phyloP scores from a whole-genome alignment of 1,140 invertebrate genomes.

The Pseudomyrmex gracilis region DNA sequence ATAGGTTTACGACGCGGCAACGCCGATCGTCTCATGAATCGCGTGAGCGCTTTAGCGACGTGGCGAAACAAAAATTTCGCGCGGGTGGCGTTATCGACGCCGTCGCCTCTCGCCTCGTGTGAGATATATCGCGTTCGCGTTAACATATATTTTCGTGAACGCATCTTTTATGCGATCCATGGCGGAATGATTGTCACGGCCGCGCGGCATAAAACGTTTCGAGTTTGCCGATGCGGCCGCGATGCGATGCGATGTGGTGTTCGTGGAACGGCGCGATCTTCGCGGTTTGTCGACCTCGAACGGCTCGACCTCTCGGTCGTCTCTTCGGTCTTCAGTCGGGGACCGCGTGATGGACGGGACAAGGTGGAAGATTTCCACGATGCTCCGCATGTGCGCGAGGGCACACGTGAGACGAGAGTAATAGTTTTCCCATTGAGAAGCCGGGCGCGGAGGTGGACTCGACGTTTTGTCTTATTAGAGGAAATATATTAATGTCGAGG shows the following conservation, averaged over 20 bases:
- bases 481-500: slow-evolving; percentile 76
- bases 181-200: slow-evolving; percentile 25
- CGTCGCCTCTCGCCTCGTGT: slow-evolving; percentile 22
- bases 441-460: slow-evolving; percentile 56
- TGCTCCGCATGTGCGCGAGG: not conserved
- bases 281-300: slow-evolving; percentile 65
- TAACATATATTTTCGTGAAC: slow-evolving; percentile 53
- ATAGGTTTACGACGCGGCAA: slow-evolving; percentile 48
- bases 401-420: slow-evolving; percentile 19
- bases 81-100: slow-evolving; percentile 36
- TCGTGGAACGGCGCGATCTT: slow-evolving; percentile 33
- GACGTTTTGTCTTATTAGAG: slow-evolving; percentile 73
- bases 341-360: slow-evolving; percentile 40
- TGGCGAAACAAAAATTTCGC: slow-evolving; percentile 41
- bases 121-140: slow-evolving; percentile 57
- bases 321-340: slow-evolving; percentile 19
- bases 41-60: not conserved
- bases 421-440: slow-evolving; percentile 62
- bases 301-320: slow-evolving; percentile 46
- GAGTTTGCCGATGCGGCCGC: not conserved
- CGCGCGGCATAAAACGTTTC: slow-evolving; percentile 41
- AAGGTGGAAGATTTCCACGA: slow-evolving; percentile 75
- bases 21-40: slow-evolving; percentile 37
- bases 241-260: slow-evolving; percentile 22
- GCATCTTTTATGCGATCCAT: slow-evolving; percentile 31